Conservation (phyloP, 1,140 invertebrate species). For the Campoletis sonorensis region DNA sequence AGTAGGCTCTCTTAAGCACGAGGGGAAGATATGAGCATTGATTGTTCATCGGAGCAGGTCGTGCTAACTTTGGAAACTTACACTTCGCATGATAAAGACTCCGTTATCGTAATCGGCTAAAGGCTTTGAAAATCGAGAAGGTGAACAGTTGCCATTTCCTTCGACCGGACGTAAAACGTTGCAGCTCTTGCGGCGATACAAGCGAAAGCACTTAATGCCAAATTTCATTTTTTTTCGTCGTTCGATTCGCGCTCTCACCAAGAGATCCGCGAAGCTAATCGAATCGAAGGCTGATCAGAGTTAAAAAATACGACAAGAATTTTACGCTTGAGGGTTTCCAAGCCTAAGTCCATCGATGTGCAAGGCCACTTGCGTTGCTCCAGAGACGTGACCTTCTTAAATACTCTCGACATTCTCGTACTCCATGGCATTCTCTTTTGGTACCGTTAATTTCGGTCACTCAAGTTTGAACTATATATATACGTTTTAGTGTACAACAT, state of each 20-base stretch:
- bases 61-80: slow-evolving; percentile 45
- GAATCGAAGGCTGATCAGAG: slow-evolving; percentile 54
- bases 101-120: slow-evolving; percentile 32
- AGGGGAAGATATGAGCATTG: neutral
- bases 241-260: slow-evolving; percentile 43
- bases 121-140: slow-evolving; percentile 12
- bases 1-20: neutral
- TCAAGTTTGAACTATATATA: neutral
- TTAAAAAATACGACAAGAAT: slow-evolving; percentile 44
- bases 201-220: slow-evolving; percentile 59
- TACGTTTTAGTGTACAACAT: neutral
- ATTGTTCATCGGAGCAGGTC: neutral
- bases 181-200: slow-evolving; percentile 42
- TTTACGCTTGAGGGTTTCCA: neutral
- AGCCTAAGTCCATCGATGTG: neutral
- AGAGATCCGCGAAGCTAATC: slow-evolving; percentile 55
- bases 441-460: neutral
- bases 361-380: neutral
- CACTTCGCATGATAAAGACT: slow-evolving; percentile 30
- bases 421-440: neutral
- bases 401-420: neutral
- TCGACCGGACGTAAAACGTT: slow-evolving; percentile 20
- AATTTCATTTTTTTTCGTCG: slow-evolving; percentile 57
- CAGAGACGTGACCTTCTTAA: neutral
- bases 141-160: slow-evolving; percentile 25